Conservation (phyloP, 1,140 invertebrate genomes). For the Acyrthosiphon pisum region DNA sequence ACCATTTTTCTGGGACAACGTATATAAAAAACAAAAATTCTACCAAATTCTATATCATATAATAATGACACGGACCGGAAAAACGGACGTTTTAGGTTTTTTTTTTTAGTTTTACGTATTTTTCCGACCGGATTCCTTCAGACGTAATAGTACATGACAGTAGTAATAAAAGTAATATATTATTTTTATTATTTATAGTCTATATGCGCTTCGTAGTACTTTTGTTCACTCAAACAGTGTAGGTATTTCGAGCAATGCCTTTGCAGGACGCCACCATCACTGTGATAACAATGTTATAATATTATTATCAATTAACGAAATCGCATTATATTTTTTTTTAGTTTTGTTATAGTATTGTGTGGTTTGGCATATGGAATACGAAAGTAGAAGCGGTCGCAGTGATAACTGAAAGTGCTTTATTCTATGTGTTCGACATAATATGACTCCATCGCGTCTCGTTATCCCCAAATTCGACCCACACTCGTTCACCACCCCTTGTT, state of each 20-base stretch:
- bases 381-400: too few species aligned
- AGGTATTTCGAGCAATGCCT: background rate
- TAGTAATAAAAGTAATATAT: constrained; percentile 14
- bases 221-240: background rate
- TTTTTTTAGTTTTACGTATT: constrained; percentile 9
- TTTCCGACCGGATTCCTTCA: background rate
- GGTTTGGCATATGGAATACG: too few species aligned
- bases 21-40: background rate
- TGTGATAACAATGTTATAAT: background rate
- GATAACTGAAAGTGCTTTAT: background rate
- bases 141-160: constrained; percentile 1
- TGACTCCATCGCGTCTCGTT: too few species aligned
- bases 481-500: too few species aligned
- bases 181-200: constrained; percentile 19
- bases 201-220: background rate
- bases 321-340: background rate
- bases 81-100: background rate
- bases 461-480: too few species aligned
- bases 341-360: too few species aligned
- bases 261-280: background rate
- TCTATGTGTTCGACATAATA: too few species aligned
- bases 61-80: background rate
- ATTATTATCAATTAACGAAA: background rate
- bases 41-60: background rate
- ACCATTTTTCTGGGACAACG: background rate